Evolutionary conservation across 1,140 invertebrate species (phyloP).

Genomic region (Pissodes strobi): DNA sequence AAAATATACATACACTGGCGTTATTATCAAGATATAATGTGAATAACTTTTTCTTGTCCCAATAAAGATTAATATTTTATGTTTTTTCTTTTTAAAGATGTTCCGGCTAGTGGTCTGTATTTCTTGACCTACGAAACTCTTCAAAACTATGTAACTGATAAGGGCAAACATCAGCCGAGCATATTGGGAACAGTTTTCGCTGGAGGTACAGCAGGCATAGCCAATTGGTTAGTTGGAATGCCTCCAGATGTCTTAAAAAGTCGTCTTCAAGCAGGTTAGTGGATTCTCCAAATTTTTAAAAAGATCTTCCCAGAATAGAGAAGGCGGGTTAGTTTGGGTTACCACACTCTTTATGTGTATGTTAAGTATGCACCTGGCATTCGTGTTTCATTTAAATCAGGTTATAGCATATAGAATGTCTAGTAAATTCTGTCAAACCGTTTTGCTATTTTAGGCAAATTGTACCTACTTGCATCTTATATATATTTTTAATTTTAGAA

Average conservation of each 20-base stretch:
- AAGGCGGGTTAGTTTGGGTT: too few relatives aligned
- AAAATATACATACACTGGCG: neutral
- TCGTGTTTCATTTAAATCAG: too few relatives aligned
- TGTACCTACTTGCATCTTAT: too few relatives aligned
- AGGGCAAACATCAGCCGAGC: slow-evolving; percentile 59
- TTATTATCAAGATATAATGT: neutral
- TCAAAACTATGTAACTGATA: slow-evolving; percentile 71
- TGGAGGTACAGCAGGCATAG: slow-evolving; percentile 94
- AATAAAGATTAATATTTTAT: too few relatives aligned
- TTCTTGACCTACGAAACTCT: slow-evolving; percentile 96
- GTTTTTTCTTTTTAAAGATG: slow-evolving; percentile 68
- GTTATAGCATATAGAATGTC: too few relatives aligned
- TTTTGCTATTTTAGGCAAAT: too few relatives aligned
- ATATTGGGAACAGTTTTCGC: slow-evolving; percentile 77
- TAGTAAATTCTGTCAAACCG: too few relatives aligned
- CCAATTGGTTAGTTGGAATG: slow-evolving; percentile 96
- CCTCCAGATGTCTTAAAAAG: slow-evolving; percentile 98
- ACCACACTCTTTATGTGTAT: too few relatives aligned
- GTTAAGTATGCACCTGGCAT: too few relatives aligned
- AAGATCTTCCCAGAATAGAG: too few relatives aligned
- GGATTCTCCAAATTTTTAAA: too few relatives aligned
- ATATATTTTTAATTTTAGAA: too few relatives aligned
- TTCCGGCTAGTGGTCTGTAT: slow-evolving; percentile 96
- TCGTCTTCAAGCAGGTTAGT: slow-evolving; percentile 86
- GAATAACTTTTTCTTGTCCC: slow-evolving; percentile 3